Evolutionary conservation across 1,140 invertebrate species (phyloP), one percentile per base, ranked within the genome.

Genomic region (Drosophila truncata): DNA sequence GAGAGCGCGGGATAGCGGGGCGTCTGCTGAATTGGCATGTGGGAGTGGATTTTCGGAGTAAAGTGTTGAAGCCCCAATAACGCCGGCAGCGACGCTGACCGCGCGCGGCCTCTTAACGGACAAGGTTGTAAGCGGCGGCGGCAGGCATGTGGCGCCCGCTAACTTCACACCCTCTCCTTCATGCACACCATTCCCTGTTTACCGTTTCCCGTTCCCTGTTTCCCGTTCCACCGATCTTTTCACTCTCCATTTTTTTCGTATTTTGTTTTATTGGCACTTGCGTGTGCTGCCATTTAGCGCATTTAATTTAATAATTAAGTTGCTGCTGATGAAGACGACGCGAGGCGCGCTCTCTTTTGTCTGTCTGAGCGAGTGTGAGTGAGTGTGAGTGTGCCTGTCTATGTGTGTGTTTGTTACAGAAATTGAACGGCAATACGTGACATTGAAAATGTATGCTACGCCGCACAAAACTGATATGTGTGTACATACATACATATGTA

Each of bases 261-360:
- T 61, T 74, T 79, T 71, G 78, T 81, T 88, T 88, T 90, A 90
- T 90, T 88, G 82, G 81, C 78, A 81, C 74, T 88, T 90, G 85
- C 85, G 85, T 88, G 85, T 85, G 84, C 78, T 88, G 81, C 81
- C 82, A 90, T 90, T 88, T 90, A 88, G 86, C 85, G 84, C 85
- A 81, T 90, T 88, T 88, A 88, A 88, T 88, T 88, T 88, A 90
- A 88, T 88, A 88, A 88, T 88, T 88, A 90, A 88, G 85, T 81
- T 76, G 85, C 80, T 80, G 82, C 80, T 80, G 82, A 82, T 82
- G 83, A 76, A 86, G 82, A 80, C 80, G 76, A 57, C 52, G 69
- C 62, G 62, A 37, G 50, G 52, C 76, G 54, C 67, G 58, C 79
- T 82, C 64, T 80, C 46, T 47, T 42, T 55, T 18, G 39, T 27